Conservation (phyloP, 1,140 invertebrate species). For the Potamilus streckersoni region DNA sequence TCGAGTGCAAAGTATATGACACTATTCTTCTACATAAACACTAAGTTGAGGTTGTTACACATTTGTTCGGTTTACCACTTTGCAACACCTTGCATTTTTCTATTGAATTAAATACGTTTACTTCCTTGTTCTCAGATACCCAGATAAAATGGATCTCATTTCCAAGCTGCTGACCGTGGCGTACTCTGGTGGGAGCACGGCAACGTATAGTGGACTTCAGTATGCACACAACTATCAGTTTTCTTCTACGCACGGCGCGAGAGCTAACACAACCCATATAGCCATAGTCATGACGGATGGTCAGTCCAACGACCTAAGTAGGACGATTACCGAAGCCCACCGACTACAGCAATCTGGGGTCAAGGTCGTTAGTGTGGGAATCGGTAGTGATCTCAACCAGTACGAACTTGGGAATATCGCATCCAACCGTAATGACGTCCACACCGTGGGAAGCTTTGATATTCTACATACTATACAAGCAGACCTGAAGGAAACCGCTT, state of each 20-base stretch:
- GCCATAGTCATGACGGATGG: background rate
- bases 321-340: background rate
- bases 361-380: constrained; percentile 23
- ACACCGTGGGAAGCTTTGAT: constrained; percentile 25
- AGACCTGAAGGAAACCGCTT: constrained; percentile 16
- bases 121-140: too few relatives aligned
- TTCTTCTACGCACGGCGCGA: background rate
- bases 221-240: background rate
- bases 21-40: too few relatives aligned
- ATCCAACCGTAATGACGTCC: constrained; percentile 9
- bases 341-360: background rate
- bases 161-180: background rate
- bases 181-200: background rate
- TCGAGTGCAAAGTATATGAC: too few relatives aligned
- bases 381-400: constrained; percentile 23
- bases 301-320: background rate
- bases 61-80: too few relatives aligned
- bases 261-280: background rate
- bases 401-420: constrained; percentile 26
- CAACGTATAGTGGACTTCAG: background rate
- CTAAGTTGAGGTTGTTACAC: too few relatives aligned
- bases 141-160: too few relatives aligned
- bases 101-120: too few relatives aligned
- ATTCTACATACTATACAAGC: constrained; percentile 14
- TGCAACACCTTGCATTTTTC: too few relatives aligned